Base-by-base conservation (phyloP, 2,113 vertebrate genomes). In the Acrocephalus kingi region DNA sequence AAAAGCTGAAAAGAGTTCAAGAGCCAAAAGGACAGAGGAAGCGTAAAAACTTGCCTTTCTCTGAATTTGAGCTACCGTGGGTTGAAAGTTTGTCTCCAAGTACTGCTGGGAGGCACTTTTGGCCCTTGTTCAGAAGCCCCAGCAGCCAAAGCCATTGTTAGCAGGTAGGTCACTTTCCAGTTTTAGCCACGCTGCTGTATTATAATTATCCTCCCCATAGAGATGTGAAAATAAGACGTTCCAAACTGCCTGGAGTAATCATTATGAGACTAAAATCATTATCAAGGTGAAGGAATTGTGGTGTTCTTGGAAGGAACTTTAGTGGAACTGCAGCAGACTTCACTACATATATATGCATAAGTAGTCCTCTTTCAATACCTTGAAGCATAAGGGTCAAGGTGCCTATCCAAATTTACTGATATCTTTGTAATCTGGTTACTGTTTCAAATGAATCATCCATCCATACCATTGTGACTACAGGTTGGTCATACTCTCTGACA, bases 161-260 rank as follows among this genome's bases (percentile, higher is more conserved):
- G 85, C 72, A 74, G 90, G 56, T 90, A 83, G 61, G 61, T 96
- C 94, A 94, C 61, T 86, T 96, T 95, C 96, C 83, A 71, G 7
- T 94, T 97, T 92, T 94, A 96, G 90, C 74, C 10, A 6, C 0
- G 0, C 51, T 93, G 58, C 82, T 75, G 30, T 75, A 71, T 90
- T 86, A 19, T 96, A 96, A 96, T 94, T 96, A 93, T 95, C 76
- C 49, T 90, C 10, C 68, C 52, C 14, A 75, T 27, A 63, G 68
- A 62, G 82, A 86, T 66, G 76, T 59, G 92, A 63, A 93, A 96
- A 81, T 93, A 81, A 78, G 73, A 56, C 39, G 12, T 83, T 95
- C 51, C 51, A n/a, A 35, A 21, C 68, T 75, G 93, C 48, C 71
- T 78, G 54, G 49, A 52, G 37, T 64, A 52, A 79, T 85, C 18